A percentile compares a stretch with the other conserved stretches of the same genome.
Conservation (phyloP, 1,140 invertebrate genomes). For the Andricus grossulariae region DNA sequence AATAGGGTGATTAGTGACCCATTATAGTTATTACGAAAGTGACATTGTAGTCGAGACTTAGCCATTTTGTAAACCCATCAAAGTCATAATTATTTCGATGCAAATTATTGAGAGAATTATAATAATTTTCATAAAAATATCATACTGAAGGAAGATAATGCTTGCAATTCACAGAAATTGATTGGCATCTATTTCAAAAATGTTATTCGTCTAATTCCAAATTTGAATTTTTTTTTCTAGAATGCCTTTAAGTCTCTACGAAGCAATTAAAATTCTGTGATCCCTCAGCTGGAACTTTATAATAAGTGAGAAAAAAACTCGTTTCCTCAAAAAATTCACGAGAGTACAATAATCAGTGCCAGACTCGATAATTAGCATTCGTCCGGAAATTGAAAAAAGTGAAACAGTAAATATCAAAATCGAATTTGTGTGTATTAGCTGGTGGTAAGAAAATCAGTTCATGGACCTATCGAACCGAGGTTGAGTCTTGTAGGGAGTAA, state of each 20-base stretch:
- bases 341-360: neutral
- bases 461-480: constrained; percentile 20
- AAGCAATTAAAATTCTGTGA: neutral
- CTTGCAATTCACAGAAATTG: no score
- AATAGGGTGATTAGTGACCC: neutral
- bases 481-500: constrained; percentile 17
- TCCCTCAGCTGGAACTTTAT: neutral
- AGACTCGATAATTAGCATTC: neutral
- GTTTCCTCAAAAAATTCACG: neutral
- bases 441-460: constrained; percentile 26
- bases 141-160: no score
- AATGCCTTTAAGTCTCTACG: neutral
- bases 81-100: no score
- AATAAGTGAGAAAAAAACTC: neutral
- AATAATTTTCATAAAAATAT: no score
- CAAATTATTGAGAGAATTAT: no score
- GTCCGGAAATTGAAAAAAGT: neutral
- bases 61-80: neutral
- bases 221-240: neutral
- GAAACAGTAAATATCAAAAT: neutral
- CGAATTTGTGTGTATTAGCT: constrained; percentile 1
- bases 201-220: no score
- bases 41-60: neutral
- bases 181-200: no score
- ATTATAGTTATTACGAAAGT: neutral